Percentiles rank a stretch among this genome's conserved stretches.
These are phyloP conservation scores for Incurvaria masculella DNA, from an alignment of 2,888 invertebrate genomes.

Conservation along the genomic window DNA sequence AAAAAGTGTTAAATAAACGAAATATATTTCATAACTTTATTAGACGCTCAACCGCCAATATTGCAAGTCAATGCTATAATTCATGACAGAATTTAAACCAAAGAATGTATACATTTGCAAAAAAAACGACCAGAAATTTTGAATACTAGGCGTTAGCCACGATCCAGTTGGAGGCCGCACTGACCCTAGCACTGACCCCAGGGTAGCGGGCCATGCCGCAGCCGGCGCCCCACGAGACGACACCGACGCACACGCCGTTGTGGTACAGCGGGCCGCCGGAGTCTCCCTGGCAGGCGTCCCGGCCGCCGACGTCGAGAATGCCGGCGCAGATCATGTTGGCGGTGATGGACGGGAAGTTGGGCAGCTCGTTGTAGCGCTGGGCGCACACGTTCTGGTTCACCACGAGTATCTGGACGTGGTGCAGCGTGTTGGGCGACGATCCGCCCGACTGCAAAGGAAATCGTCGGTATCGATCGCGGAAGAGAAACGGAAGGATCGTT, in stretches of 20 bases:
- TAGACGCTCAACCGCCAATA: too few relatives aligned
- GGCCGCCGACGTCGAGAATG: slow-evolving; percentile 27
- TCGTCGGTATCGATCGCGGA: background rate
- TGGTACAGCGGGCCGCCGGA: slow-evolving; percentile 10
- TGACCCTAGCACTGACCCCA: slow-evolving; percentile 50
- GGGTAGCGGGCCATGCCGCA: slow-evolving; percentile 49
- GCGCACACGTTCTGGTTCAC: slow-evolving; percentile 23
- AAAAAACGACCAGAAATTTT: too few relatives aligned
- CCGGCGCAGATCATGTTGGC: slow-evolving; percentile 33
- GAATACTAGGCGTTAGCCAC: too few relatives aligned
- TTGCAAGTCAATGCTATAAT: too few relatives aligned
- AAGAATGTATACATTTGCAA: too few relatives aligned
- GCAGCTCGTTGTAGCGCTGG: slow-evolving; percentile 20
- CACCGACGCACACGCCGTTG: slow-evolving; percentile 41
- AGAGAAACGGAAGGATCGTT: too few relatives aligned
- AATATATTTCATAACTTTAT: too few relatives aligned
- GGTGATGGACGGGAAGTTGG: slow-evolving; percentile 19
- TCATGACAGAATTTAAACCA: too few relatives aligned
- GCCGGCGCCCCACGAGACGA: slow-evolving; percentile 54
- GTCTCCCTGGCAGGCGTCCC: slow-evolving; percentile 13
- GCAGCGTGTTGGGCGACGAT: slow-evolving; percentile 22
- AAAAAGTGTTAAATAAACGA: too few relatives aligned
- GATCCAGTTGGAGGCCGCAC: slow-evolving; percentile 37
- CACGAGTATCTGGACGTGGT: slow-evolving; percentile 24
- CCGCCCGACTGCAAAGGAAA: slow-evolving; percentile 20